These are phyloP conservation scores for Abscondita cerata DNA, from an alignment of 2,888 invertebrate genomes.

Conservation along the genomic window DNA sequence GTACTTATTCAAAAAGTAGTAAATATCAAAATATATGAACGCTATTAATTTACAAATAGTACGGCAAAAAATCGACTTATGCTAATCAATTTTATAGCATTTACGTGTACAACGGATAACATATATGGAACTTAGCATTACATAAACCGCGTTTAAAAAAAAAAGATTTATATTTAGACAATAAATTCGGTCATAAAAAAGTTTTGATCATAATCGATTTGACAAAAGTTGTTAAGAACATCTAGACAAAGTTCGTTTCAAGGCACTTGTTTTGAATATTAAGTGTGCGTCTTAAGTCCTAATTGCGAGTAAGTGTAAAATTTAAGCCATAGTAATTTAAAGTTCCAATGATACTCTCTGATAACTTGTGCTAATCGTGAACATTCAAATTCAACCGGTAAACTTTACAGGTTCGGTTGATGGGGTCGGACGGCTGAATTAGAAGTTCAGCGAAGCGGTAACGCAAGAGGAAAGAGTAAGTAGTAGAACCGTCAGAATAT, in stretches of 20 bases:
- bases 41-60: too few species aligned
- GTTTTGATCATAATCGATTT: slow-evolving; percentile 29
- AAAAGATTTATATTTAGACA: background rate
- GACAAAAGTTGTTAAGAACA: slow-evolving; percentile 26
- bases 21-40: too few species aligned
- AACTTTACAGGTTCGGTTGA: slow-evolving; percentile 45
- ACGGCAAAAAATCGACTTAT: too few species aligned
- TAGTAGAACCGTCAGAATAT: slow-evolving; percentile 44
- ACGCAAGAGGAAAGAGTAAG: slow-evolving; percentile 32
- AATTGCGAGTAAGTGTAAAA: slow-evolving; percentile 36
- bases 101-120: background rate
- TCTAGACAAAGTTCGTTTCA: slow-evolving; percentile 30
- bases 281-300: slow-evolving; percentile 30
- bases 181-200: slow-evolving; percentile 15
- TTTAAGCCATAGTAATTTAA: slow-evolving; percentile 40
- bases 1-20: too few species aligned
- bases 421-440: slow-evolving; percentile 44
- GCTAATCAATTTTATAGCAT: too few species aligned
- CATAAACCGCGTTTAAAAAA: too few species aligned
- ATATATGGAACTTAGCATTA: too few species aligned
- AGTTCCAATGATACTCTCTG: slow-evolving; percentile 43
- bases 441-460: slow-evolving; percentile 40
- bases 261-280: slow-evolving; percentile 34
- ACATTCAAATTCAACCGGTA: slow-evolving; percentile 48
- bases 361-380: slow-evolving; percentile 46